Percentiles rank a stretch among this genome's conserved stretches.
Evolutionary conservation across 2,797 vertebrate species (phyloP).

Genomic region (Pteronotus mesoamericanus): DNA sequence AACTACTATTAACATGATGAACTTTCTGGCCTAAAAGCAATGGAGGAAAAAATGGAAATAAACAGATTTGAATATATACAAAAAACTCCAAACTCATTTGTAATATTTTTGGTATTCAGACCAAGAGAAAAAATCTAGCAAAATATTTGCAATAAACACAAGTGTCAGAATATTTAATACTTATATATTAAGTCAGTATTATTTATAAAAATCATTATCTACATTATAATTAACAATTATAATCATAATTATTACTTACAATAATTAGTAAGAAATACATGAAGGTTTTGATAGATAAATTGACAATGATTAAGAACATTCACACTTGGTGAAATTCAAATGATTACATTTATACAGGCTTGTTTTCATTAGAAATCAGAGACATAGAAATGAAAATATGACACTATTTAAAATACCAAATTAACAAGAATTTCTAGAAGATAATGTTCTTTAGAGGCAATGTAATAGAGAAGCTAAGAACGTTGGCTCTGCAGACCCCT

Average conservation of each 20-base stretch:
- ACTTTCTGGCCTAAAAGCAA: background rate
- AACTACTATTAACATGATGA: background rate
- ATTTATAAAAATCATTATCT: too few species aligned
- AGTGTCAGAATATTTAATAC: background rate
- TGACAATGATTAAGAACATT: background rate
- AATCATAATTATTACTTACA: too few species aligned
- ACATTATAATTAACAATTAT: too few species aligned
- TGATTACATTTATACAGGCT: background rate
- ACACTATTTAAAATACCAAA: background rate
- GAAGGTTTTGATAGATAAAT: background rate
- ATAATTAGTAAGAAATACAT: background rate
- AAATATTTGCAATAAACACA: background rate
- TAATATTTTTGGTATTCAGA: background rate
- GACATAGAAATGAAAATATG: background rate
- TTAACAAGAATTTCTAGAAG: background rate
- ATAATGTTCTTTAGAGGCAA: background rate
- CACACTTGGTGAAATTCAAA: background rate
- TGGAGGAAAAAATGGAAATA: background rate
- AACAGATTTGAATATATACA: background rate
- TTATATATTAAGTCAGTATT: too few species aligned
- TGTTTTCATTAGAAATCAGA: slow-evolving; percentile 23
- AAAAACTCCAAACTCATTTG: background rate
- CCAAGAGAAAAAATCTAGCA: background rate
- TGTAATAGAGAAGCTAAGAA: background rate
- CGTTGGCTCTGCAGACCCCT: background rate